Conservation (phyloP, 2,888 invertebrate species). For the Athrips mouffetella region DNA sequence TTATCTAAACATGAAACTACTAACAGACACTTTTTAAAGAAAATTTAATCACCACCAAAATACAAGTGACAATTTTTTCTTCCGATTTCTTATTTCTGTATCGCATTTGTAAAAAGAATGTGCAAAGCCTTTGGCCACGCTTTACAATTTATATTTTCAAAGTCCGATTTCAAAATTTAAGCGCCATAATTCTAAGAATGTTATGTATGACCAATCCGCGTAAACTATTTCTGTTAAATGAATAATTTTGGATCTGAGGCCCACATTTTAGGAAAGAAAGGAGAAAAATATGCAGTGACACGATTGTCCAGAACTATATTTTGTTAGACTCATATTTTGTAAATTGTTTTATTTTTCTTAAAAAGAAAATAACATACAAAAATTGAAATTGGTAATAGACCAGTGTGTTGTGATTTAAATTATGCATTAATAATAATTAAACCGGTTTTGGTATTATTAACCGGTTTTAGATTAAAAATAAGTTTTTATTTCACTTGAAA, state of each 20-base stretch:
- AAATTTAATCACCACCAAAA: too few species aligned
- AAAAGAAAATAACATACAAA: too few species aligned
- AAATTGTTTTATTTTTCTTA: too few species aligned
- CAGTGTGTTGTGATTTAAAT: too few species aligned
- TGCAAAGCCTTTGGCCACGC: conserved; percentile 3
- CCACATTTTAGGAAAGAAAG: conserved; percentile 3
- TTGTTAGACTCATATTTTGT: neutral
- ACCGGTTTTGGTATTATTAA: too few species aligned
- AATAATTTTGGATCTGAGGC: conserved; percentile 1
- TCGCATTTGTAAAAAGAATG: neutral
- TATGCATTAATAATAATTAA: too few species aligned
- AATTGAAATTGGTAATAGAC: too few species aligned
- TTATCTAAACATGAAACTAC: too few species aligned
- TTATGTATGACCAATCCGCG: neutral
- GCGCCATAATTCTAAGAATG: neutral
- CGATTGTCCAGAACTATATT: neutral
- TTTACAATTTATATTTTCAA: neutral
- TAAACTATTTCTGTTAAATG: neutral
- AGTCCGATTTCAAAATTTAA: neutral
- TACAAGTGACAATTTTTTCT: too few species aligned
- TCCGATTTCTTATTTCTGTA: neutral
- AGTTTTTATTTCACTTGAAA: too few species aligned
- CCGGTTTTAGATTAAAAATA: too few species aligned
- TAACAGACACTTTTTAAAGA: too few species aligned
- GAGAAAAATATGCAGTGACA: neutral